Base-by-base conservation (phyloP, 2,113 vertebrate genomes). In the Zosterops pallidus region DNA sequence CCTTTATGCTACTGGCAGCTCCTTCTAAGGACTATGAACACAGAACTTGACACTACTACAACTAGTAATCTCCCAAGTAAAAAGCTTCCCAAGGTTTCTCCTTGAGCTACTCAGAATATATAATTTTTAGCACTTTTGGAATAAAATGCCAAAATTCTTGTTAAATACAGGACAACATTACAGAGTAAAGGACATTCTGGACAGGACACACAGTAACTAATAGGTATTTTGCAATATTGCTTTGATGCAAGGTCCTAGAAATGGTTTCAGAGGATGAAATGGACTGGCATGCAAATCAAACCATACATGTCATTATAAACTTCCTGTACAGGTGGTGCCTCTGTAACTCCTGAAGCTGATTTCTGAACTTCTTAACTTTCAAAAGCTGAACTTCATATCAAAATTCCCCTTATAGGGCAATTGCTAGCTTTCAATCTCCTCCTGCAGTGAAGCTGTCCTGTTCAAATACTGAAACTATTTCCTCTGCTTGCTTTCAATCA, bases 391-490 rank as follows among this genome's bases (percentile, higher is more conserved):
- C 28, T 81, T 84, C 6, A 3, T 50, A 65, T n/a, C 11, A 33
- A 37, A 86, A 44, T 46, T 50, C 5, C 3, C 2, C 4, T n/a
- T n/a, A 33, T 0, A 53, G 9, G 6, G 12, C 5, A 55, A 72
- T 9, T 1, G 14, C 3, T 47, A 63, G 14, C 26, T 33, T 86
- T 86, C 23, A 18, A 17, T 20, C 42, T 49, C 9, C 9, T 63
- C 50, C 65, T 26, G 10, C 47, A 71, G 9, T 14, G 9, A 71
- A 89, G 16, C 5, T 67, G 28, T 83, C 31, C 25, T 64, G 21
- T 35, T 15, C 35, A 55, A 69, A 74, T 16, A 49, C 37, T 52
- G 35, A 9, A 74, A 57, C 8, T 65, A 20, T 18, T 74, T 49
- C 6, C 17, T 6, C 21, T 76, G 12, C 28, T 49, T 76, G 18